Percentiles rank a stretch among this genome's conserved stretches.
Conservation (phyloP, 2,113 vertebrate species). For the Vireo altiloquus region DNA sequence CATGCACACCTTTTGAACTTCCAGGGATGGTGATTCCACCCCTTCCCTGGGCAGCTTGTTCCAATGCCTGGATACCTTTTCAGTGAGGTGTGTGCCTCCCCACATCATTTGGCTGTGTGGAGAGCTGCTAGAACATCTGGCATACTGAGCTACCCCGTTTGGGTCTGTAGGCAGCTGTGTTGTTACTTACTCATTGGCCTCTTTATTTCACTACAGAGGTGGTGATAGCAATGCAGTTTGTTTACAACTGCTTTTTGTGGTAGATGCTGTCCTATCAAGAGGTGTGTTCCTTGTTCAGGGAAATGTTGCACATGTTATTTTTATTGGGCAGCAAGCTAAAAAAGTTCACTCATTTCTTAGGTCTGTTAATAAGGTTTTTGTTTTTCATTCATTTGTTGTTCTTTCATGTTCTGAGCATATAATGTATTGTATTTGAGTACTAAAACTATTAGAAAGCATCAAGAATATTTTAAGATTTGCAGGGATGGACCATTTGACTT, state of each 20-base stretch:
- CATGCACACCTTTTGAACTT: neutral
- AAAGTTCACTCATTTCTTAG: neutral
- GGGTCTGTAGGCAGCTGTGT: neutral
- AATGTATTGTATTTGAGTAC: neutral
- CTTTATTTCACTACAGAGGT: neutral
- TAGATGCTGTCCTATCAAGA: neutral
- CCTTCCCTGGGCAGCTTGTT: neutral
- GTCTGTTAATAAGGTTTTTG: neutral
- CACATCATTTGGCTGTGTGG: neutral
- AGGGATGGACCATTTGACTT: neutral
- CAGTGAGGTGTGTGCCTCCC: neutral
- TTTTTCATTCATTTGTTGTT: neutral
- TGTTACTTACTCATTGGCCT: neutral
- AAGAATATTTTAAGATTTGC: neutral
- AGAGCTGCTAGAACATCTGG: neutral
- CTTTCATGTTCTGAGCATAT: neutral
- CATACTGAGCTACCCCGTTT: accelerated
- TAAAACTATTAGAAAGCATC: neutral
- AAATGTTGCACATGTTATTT: neutral
- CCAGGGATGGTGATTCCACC: neutral
- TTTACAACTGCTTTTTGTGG: neutral
- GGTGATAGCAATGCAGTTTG: neutral
- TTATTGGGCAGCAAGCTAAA: neutral
- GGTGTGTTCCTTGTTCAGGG: neutral
- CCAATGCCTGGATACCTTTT: neutral